phyloP scores from a whole-genome alignment of 2,113 vertebrate genomes.

The Abramis brama region DNA sequence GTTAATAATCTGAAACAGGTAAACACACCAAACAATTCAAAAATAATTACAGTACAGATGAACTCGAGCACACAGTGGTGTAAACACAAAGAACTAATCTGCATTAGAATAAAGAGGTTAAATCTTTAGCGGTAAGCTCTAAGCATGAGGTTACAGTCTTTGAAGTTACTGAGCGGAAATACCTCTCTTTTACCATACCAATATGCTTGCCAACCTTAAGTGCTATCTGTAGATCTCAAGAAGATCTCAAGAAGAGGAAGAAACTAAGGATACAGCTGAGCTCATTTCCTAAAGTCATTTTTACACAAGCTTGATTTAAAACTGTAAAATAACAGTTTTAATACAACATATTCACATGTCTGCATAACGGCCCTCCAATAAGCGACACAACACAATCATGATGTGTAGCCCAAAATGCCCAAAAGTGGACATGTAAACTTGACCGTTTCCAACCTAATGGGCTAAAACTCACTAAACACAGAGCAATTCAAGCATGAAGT shows the following conservation, averaged over 20 bases:
- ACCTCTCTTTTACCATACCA: neutral
- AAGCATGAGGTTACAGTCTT: neutral
- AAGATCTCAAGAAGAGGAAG: neutral
- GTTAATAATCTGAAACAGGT: neutral
- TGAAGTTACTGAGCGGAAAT: neutral
- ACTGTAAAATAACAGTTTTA: neutral
- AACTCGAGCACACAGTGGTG: neutral
- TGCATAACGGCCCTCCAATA: neutral
- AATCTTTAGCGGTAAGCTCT: conserved; percentile 17
- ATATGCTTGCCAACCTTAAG: neutral
- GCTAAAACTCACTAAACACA: conserved; percentile 47
- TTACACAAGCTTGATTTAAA: neutral
- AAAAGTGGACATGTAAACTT: conserved; percentile 34
- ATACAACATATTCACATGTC: neutral
- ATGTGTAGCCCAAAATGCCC: conserved; percentile 1
- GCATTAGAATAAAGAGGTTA: conserved; percentile 14
- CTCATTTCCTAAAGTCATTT: neutral
- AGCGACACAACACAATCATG: neutral
- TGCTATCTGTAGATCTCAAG: neutral
- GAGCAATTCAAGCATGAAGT: conserved; percentile 49
- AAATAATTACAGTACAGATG: conserved; percentile 8
- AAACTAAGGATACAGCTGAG: neutral
- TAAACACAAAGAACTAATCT: conserved; percentile 19
- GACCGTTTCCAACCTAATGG: conserved; percentile 16
- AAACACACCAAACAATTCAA: neutral